Percentiles rank a stretch among this genome's conserved stretches.
These are phyloP conservation scores for Keiferia lycopersicella DNA, from an alignment of 2,888 invertebrate species.

Conservation along the genomic window DNA sequence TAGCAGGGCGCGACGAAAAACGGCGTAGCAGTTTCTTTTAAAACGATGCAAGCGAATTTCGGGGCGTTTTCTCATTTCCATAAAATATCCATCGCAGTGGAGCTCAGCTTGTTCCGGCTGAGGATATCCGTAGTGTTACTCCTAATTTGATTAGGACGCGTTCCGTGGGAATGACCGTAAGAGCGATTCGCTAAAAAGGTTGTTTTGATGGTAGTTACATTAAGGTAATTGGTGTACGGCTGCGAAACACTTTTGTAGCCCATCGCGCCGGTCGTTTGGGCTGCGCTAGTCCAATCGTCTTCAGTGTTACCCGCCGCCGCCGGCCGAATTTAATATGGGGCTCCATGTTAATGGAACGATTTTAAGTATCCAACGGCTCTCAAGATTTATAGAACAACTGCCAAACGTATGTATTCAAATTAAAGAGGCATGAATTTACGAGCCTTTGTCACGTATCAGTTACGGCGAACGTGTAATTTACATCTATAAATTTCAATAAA, in stretches of 20 bases:
- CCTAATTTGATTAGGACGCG: slow-evolving; percentile 69
- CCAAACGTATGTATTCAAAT: slow-evolving; percentile 55
- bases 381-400: slow-evolving; percentile 65
- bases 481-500: slow-evolving; percentile 36
- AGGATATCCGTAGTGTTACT: slow-evolving; percentile 47
- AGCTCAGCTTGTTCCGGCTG: slow-evolving; percentile 42
- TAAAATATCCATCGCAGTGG: slow-evolving; percentile 51
- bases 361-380: slow-evolving; percentile 61
- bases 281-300: slow-evolving; percentile 68
- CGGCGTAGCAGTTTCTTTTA: slow-evolving; percentile 46
- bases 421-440: slow-evolving; percentile 47
- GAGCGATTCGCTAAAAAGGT: slow-evolving; percentile 71
- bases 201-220: slow-evolving; percentile 75
- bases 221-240: slow-evolving; percentile 76
- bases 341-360: slow-evolving; percentile 68
- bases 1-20: slow-evolving; percentile 50
- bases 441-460: slow-evolving; percentile 40
- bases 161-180: slow-evolving; percentile 60
- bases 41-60: slow-evolving; percentile 49
- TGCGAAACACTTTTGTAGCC: slow-evolving; percentile 74
- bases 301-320: slow-evolving; percentile 67
- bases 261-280: slow-evolving; percentile 67
- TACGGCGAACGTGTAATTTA: slow-evolving; percentile 34
- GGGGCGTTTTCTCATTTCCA: slow-evolving; percentile 56
- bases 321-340: slow-evolving; percentile 64